A percentile compares a stretch with the other conserved stretches of the same genome.
These are phyloP conservation scores for Leptodactylus fallax DNA, from an alignment of 2,797 vertebrate species.

Conservation along the genomic window DNA sequence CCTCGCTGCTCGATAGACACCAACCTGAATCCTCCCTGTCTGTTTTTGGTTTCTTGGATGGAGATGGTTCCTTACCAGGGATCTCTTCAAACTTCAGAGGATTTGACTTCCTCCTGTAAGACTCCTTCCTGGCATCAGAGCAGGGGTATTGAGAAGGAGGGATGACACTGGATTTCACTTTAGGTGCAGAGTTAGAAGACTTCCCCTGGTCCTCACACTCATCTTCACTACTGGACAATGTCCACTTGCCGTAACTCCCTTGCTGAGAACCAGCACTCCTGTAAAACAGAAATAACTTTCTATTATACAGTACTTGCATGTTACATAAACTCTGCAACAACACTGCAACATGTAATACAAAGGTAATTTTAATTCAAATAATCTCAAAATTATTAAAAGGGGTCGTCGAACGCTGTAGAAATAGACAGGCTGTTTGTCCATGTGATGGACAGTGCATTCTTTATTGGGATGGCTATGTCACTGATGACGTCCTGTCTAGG, in stretches of 20 bases:
- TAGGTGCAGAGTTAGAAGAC: constrained; percentile 66
- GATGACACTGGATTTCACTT: accelerated
- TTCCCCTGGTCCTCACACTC: constrained; percentile 72
- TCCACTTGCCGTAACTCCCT: constrained; percentile 89
- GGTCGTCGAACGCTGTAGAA: too few relatives aligned
- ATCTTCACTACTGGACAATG: constrained; percentile 93
- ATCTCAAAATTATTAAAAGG: too few relatives aligned
- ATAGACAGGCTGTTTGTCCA: too few relatives aligned
- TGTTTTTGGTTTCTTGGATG: constrained; percentile 68
- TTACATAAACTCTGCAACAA: too few relatives aligned
- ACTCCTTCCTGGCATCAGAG: constrained; percentile 76
- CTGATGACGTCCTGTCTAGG: too few relatives aligned
- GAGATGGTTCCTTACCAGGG: constrained; percentile 15
- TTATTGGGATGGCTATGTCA: too few relatives aligned
- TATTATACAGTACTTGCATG: too few relatives aligned
- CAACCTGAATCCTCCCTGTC: constrained; percentile 82
- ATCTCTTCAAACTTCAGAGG: constrained; percentile 66
- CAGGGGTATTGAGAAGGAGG: constrained; percentile 64
- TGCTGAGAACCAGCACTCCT: constrained; percentile 75
- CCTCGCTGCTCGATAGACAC: constrained; percentile 93
- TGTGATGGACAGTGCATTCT: too few relatives aligned
- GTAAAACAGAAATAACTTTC: background rate
- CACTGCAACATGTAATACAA: too few relatives aligned
- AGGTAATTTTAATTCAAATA: too few relatives aligned
- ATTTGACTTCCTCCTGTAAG: constrained; percentile 72